Conservation (phyloP, 2,888 invertebrate species). For the Napeogenes inachia region DNA sequence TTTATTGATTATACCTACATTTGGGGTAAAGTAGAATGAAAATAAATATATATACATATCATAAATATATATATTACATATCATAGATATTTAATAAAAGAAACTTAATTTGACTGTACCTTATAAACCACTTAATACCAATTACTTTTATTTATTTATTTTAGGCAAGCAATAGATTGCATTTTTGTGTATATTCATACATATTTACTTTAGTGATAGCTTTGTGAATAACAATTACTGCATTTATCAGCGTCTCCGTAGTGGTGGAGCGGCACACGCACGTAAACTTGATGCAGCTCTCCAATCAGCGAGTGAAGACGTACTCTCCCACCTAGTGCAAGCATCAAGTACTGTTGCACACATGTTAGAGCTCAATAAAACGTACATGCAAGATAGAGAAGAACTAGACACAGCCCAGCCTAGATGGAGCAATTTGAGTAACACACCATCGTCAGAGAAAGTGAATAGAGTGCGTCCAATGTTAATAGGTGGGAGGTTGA, state of each 20-base stretch:
- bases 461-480: conserved; percentile 60
- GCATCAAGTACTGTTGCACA: conserved; percentile 58
- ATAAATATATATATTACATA: no score
- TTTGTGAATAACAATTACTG: conserved; percentile 5
- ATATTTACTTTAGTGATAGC: background rate
- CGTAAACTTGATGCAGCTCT: conserved; percentile 53
- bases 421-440: conserved; percentile 55
- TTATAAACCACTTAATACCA: no score
- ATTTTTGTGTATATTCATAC: no score
- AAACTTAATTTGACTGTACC: no score
- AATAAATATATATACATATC: no score
- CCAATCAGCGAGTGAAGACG: conserved; percentile 54
- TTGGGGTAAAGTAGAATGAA: no score
- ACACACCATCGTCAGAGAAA: conserved; percentile 49
- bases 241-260: conserved; percentile 49
- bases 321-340: conserved; percentile 54
- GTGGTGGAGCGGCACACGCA: conserved; percentile 48
- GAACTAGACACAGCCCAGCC: conserved; percentile 48
- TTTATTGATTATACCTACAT: no score
- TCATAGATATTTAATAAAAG: no score
- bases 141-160: no score
- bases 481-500: conserved; percentile 60
- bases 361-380: conserved; percentile 52
- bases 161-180: no score
- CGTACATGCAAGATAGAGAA: conserved; percentile 45